Base-by-base conservation (phyloP, 1,140 invertebrate genomes). In the Philotrypesis tridentata region DNA sequence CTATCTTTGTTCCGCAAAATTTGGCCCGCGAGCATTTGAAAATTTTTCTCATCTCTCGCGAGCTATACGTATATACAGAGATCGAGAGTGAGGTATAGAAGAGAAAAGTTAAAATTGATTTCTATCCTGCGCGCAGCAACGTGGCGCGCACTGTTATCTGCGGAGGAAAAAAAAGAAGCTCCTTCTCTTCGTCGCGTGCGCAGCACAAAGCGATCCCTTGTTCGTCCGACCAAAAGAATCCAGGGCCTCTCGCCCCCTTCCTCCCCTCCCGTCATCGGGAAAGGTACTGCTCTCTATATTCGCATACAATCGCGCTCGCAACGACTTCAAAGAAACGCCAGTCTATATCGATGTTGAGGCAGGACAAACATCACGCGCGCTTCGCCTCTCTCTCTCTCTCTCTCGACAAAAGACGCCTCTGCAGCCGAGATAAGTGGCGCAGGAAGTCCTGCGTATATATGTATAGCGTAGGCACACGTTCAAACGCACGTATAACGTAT, bases 291-390 rank as follows among this genome's bases (percentile, higher is more conserved):
- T 48, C 12, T 48, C 1, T 40, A 9, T 17, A 17, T n/a, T 6
- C 17, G 17, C 17, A 55, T 7, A 55, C 21, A n/a, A 37, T 37
- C 21, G 14, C 43, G 17, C n/a, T n/a, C 43, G 6, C 17, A 55
- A 29, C 3, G 17, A 33, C 67, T 31, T 68, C 67, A 68, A 72
- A 72, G 70, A 72, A n/a, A 72, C 33, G 8, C 21, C 70, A 25
- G 7, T 11, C 11, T 43, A 23, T 43, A 43, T 72, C n/a, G 12
- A 14, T 43, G 70, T 43, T 33, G 31, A 33, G 21, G 67, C 67
- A 31, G 67, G 67, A 25, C 29, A 68, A 68, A 68, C 67, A 68
- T 68, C 63, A 65, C 23, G 63, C 63, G 60, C 60, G 63, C 9
- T 37, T 37, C 33, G 48, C 48, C 17, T 55, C n/a, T n/a, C n/a